These are phyloP conservation scores for Platycheirus rosarum DNA, from an alignment of 2,888 invertebrate species.

Conservation along the genomic window DNA sequence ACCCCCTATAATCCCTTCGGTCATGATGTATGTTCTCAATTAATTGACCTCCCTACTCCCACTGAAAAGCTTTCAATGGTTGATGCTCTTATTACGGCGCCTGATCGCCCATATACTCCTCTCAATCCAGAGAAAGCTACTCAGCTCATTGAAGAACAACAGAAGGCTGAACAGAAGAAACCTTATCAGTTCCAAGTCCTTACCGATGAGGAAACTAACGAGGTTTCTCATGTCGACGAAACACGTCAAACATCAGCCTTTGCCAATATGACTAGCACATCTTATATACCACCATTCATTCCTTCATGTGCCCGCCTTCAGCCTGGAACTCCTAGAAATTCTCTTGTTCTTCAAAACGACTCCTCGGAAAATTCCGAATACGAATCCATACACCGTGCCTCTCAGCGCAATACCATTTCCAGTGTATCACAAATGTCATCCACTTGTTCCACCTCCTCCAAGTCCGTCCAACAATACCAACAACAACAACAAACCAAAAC, in stretches of 20 bases:
- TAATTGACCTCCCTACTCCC: slow-evolving; percentile 81
- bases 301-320: slow-evolving; percentile 79
- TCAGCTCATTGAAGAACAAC: slow-evolving; percentile 78
- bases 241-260: slow-evolving; percentile 78
- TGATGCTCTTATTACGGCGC: slow-evolving; percentile 86
- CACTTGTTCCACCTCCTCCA: slow-evolving; percentile 76
- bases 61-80: slow-evolving; percentile 84
- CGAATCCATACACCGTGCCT: slow-evolving; percentile 78
- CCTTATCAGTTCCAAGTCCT: slow-evolving; percentile 80
- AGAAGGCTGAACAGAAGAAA: slow-evolving; percentile 78
- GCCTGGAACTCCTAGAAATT: slow-evolving; percentile 76
- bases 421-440: slow-evolving; percentile 55
- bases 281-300: slow-evolving; percentile 80
- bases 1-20: slow-evolving; percentile 84
- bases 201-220: slow-evolving; percentile 78
- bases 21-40: slow-evolving; percentile 82
- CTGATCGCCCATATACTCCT: slow-evolving; percentile 86
- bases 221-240: slow-evolving; percentile 71
- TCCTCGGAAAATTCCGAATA: slow-evolving; percentile 77
- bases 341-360: slow-evolving; percentile 74
- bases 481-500: slow-evolving; percentile 78
- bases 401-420: slow-evolving; percentile 78
- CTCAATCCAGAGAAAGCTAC: slow-evolving; percentile 83
- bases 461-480: slow-evolving; percentile 80
- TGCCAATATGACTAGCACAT: slow-evolving; percentile 78